These are phyloP conservation scores for Volucella zonaria DNA, from an alignment of 2,888 invertebrate species.

Conservation along the genomic window DNA sequence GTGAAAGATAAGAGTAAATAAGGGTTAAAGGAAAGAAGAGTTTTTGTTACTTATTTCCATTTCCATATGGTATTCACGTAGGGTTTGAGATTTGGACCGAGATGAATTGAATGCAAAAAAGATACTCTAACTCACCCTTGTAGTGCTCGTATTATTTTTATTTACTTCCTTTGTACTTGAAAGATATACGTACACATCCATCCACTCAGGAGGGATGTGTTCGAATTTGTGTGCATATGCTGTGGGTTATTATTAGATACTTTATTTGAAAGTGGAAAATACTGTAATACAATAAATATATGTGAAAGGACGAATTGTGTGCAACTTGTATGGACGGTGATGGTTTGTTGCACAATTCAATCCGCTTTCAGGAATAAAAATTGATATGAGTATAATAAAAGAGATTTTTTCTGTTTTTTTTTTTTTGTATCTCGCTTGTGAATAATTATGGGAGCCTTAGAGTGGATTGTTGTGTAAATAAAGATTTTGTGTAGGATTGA, in stretches of 20 bases:
- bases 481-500: no score
- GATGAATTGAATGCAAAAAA: slow-evolving; percentile 54
- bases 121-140: neutral
- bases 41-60: slow-evolving; percentile 15
- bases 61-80: slow-evolving; percentile 40
- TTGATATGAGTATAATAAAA: no score
- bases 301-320: neutral
- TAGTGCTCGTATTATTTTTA: slow-evolving; percentile 41
- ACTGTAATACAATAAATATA: slow-evolving; percentile 9
- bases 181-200: slow-evolving; percentile 1
- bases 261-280: slow-evolving; percentile 50
- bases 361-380: neutral
- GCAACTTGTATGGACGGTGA: slow-evolving; percentile 36
- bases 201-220: no score
- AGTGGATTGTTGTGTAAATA: no score
- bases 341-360: slow-evolving; percentile 22
- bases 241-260: slow-evolving; percentile 53
- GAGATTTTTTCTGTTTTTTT: no score
- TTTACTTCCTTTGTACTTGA: slow-evolving; percentile 48
- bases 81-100: neutral
- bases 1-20: slow-evolving; percentile 47
- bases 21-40: slow-evolving; percentile 31
- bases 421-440: no score
- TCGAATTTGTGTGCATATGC: slow-evolving; percentile 41
- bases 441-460: no score